Conservation (phyloP, 2,113 vertebrate species). For the Centropristis striata region DNA sequence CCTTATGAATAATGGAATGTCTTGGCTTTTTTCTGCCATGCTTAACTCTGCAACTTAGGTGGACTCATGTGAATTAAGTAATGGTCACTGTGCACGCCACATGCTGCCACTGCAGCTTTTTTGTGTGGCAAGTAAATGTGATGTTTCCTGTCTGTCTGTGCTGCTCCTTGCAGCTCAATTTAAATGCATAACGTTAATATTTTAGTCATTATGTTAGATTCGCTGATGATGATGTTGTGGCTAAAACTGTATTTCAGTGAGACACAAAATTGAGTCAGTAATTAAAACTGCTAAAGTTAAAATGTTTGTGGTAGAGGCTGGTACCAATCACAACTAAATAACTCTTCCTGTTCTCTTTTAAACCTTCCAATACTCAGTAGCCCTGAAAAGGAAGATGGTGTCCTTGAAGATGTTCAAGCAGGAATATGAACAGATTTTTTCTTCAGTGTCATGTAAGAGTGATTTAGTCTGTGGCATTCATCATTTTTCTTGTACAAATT, state of each 20-base stretch:
- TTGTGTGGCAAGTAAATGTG: background rate
- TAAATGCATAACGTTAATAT: background rate
- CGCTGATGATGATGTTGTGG: too few species aligned
- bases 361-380: background rate
- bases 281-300: background rate
- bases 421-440: background rate
- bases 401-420: background rate
- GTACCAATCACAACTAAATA: background rate
- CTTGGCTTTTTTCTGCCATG: constrained; percentile 11
- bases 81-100: constrained; percentile 8
- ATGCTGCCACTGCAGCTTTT: constrained; percentile 6
- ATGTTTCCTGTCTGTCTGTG: background rate
- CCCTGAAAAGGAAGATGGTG: background rate
- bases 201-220: background rate
- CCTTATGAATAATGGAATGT: constrained; percentile 70
- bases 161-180: background rate
- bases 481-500: background rate
- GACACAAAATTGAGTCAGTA: background rate
- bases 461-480: background rate
- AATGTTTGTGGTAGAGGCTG: background rate
- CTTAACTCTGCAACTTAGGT: constrained; percentile 5
- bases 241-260: background rate
- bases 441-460: background rate
- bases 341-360: background rate
- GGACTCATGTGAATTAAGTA: constrained; percentile 13